phyloP scores from a whole-genome alignment of 2,888 invertebrate genomes.

The Tenthredo scrophulariae region DNA sequence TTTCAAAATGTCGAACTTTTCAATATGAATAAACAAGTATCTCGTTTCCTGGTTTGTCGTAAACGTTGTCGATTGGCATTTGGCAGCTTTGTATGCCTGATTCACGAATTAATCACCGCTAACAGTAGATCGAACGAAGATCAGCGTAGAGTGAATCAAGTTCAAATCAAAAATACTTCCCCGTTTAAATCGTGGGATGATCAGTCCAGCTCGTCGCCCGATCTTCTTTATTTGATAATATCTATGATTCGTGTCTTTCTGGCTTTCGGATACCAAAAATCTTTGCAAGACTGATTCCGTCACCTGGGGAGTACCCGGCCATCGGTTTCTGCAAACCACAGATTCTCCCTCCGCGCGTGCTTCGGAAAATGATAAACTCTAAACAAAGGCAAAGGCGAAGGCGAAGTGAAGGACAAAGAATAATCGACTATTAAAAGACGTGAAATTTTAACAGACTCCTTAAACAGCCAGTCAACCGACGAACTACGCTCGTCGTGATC shows the following conservation, averaged over 20 bases:
- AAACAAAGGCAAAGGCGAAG: neutral
- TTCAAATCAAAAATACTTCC: conserved; percentile 1
- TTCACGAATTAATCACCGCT: neutral
- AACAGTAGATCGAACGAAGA: neutral
- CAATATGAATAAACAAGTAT: neutral
- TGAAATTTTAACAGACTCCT: neutral
- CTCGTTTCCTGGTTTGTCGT: conserved; percentile 21
- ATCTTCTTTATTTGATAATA: neutral
- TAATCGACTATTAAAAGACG: neutral
- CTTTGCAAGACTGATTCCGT: neutral
- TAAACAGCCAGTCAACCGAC: neutral
- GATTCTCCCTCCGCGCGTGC: neutral
- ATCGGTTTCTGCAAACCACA: neutral
- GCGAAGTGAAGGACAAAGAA: neutral
- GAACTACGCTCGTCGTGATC: conserved; percentile 45
- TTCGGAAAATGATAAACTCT: neutral
- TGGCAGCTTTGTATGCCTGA: neutral
- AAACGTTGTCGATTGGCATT: neutral
- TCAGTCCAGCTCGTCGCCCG: neutral
- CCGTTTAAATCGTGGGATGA: conserved; percentile 8
- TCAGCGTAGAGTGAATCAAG: neutral
- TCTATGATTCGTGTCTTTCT: neutral
- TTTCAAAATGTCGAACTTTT: neutral
- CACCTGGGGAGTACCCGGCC: neutral
- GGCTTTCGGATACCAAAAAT: neutral